Evolutionary conservation across 2,113 vertebrate genomes (phyloP), one percentile per base, ranked within the genome.

Genomic region (Cettia cetti): DNA sequence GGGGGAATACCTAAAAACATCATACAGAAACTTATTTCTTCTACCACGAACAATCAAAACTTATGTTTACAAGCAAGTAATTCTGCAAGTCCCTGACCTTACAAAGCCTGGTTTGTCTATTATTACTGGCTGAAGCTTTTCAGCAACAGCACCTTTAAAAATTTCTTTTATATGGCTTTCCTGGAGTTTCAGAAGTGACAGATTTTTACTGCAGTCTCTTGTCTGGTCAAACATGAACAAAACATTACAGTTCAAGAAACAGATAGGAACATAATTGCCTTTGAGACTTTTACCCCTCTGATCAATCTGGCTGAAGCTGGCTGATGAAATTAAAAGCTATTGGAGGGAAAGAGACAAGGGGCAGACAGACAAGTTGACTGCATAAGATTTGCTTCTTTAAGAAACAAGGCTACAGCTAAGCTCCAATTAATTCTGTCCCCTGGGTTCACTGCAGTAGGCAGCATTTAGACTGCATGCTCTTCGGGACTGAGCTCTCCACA

Each of bases 291-390:
- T 24, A 78, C 42, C 22, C 27, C 40, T 86, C 70, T 92, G 76
- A 92, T 92, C 79, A 89, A 96, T 91, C 57, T 92, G 71, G 13
- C 33, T 84, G 68, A 92, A 81, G 42, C 12, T 81, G 50, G n/a
- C 59, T 77, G 45, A 88, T 90, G 72, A 86, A 93, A 90, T 90
- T 80, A 93, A 95, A 96, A 96, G 70, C 82, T 93, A 82, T n/a
- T 60, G 84, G 70, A 92, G 45, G 31, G 66, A 87, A 76, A 91
- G 78, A 90, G 57, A 93, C 22, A 56, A 79, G 28, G 42, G 40
- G 76, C 1, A 88, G 82, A 76, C 39, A 82, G 63, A 69, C 22
- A 72, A 28, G 63, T 21, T 53, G 85, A 74, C 82, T 90, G 86
- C 45, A 26, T 45, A 88, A 86, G 59, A 42, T 59, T 88, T 61